These are phyloP conservation scores for Spinus olivaceus DNA, from an alignment of 2,797 vertebrate genomes.

Conservation along the genomic window DNA sequence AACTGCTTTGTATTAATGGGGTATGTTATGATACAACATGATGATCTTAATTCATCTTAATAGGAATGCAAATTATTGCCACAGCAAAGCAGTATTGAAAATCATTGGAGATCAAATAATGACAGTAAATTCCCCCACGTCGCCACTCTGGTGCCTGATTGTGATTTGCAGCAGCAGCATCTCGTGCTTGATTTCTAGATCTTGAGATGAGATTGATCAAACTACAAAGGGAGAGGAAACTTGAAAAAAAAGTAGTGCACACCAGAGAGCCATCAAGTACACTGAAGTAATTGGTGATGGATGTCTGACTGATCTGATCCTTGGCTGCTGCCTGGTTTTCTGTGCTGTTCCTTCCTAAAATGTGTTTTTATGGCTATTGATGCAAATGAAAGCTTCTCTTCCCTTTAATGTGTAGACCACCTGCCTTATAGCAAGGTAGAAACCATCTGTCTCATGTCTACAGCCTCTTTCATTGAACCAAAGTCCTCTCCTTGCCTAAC, in stretches of 20 bases:
- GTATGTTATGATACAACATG: background rate
- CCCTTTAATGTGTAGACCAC: rapidly evolving
- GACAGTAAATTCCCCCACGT: background rate
- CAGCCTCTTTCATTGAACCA: background rate
- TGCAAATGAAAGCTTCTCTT: background rate
- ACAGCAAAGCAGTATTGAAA: background rate
- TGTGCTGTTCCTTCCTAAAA: background rate
- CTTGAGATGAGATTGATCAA: background rate
- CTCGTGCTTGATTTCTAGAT: background rate
- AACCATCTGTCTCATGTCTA: background rate
- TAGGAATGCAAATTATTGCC: constrained; percentile 8
- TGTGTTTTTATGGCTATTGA: background rate
- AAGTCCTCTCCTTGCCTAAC: background rate
- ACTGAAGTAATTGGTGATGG: background rate
- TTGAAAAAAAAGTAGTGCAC: background rate
- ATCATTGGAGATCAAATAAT: background rate
- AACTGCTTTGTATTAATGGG: background rate
- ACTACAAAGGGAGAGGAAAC: background rate
- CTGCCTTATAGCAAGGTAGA: background rate
- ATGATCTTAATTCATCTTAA: constrained; percentile 33
- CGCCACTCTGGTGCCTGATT: background rate
- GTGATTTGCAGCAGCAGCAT: background rate
- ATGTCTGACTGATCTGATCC: background rate
- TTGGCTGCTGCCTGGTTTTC: background rate
- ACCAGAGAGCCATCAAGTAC: background rate